These are phyloP conservation scores for Pecten maximus DNA, from an alignment of 2,888 invertebrate genomes.

Conservation along the genomic window DNA sequence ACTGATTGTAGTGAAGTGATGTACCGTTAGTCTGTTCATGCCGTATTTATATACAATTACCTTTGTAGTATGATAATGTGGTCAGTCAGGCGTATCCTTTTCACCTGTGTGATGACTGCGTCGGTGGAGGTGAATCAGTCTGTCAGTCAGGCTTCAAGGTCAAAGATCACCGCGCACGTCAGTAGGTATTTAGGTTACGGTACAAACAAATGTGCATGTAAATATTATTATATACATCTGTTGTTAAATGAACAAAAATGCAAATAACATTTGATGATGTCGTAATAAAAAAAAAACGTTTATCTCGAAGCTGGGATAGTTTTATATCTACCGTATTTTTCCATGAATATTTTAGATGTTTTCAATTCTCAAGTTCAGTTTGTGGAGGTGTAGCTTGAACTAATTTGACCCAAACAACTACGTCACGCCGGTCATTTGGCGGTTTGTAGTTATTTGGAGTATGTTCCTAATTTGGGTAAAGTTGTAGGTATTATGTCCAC, in stretches of 20 bases:
- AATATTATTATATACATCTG: not conserved
- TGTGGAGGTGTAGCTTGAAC: conserved; percentile 15
- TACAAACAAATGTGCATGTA: not conserved
- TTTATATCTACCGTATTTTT: not conserved
- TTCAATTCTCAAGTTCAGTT: not conserved
- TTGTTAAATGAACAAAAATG: not conserved
- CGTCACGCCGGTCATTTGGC: not conserved
- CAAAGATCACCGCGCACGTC: not conserved
- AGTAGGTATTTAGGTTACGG: not conserved
- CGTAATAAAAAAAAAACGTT: not conserved
- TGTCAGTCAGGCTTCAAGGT: not conserved
- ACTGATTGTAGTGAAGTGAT: not conserved
- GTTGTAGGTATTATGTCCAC: not conserved
- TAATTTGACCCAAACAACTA: not conserved
- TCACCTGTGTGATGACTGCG: conserved; percentile 6
- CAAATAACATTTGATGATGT: not conserved
- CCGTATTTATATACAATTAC: not conserved
- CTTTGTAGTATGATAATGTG: not conserved
- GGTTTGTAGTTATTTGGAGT: not conserved
- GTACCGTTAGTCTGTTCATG: not conserved
- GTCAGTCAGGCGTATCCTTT: not conserved
- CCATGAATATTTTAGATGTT: not conserved
- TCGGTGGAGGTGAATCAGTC: not conserved
- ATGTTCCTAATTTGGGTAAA: not conserved
- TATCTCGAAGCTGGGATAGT: not conserved